Percentiles rank a stretch among this genome's conserved stretches.
These are phyloP conservation scores for Trypoxylon attenuatum DNA, from an alignment of 2,888 invertebrate species.

Conservation along the genomic window DNA sequence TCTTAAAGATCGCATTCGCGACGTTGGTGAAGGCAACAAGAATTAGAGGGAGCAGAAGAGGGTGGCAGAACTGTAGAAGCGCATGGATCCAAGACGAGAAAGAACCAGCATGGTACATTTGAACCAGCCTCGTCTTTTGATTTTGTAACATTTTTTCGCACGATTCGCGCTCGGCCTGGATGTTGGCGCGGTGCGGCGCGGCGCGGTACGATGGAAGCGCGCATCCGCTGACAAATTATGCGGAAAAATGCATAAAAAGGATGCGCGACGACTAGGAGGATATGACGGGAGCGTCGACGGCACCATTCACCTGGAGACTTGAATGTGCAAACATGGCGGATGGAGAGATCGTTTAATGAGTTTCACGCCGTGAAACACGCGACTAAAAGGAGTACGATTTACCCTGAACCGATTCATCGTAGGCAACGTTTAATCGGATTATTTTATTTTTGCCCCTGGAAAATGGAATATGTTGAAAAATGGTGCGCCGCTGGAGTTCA, in stretches of 20 bases:
- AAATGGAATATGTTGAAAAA: slow-evolving; percentile 14
- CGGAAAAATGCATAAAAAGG: slow-evolving; percentile 63
- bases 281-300: slow-evolving; percentile 23
- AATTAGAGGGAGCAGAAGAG: background rate
- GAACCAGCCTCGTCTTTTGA: slow-evolving; percentile 30
- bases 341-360: slow-evolving; percentile 49
- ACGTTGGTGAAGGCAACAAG: slow-evolving; percentile 4
- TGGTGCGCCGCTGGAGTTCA: background rate
- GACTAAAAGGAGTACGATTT: slow-evolving; percentile 37
- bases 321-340: slow-evolving; percentile 45
- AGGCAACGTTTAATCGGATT: slow-evolving; percentile 21
- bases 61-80: background rate
- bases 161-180: slow-evolving; percentile 16
- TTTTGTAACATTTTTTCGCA: slow-evolving; percentile 28
- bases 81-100: slow-evolving; percentile 12
- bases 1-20: slow-evolving; percentile 37
- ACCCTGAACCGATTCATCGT: slow-evolving; percentile 33
- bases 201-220: slow-evolving; percentile 18
- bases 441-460: slow-evolving; percentile 8
- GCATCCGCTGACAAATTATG: slow-evolving; percentile 65
- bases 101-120: slow-evolving; percentile 14
- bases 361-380: slow-evolving; percentile 32
- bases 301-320: slow-evolving; percentile 17
- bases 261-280: slow-evolving; percentile 39
- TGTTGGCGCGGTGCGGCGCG: slow-evolving; percentile 3